Evolutionary conservation across 2,797 vertebrate species (phyloP), one percentile per base, ranked within the genome.

Genomic region (Hozukius guyotensis): DNA sequence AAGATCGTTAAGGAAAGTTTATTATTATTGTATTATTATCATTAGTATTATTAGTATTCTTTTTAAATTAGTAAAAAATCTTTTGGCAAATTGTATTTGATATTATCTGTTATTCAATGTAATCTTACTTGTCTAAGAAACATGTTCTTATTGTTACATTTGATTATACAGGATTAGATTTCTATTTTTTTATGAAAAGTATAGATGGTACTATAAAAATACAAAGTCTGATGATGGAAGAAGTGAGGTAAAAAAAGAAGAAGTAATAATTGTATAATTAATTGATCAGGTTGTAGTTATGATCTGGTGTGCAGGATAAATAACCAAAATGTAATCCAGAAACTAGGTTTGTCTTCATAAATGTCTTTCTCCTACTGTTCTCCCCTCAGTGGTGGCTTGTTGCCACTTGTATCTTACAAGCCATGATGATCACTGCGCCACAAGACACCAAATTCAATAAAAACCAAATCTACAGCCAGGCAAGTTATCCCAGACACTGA

Each of bases 1-100:
- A 42, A 69, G 49, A 29, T n/a, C 5, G 16, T 3, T 12, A 68
- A 18, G 2, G 0, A n/a, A 38, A 8, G 31, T 0, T 2, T 16
- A 27, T 62, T 42, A 42, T 42, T 0, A 42, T 42, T 42, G 6
- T 42, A 42, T 14, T 42, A 42, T 42, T 3, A 53, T 66, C 14
- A 52, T 52, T 52, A 53, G 49, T 49, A 49, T 46, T 18, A 49
- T n/a, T 52, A 52, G 20, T 53, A 53, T n/a, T 52, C 20, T 53
- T 53, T n/a, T 9, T 53, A 4, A 18, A n/a, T 20, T 52, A 52
- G 5, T 22, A 29, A 63, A 31, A 12, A 64, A 57, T 11, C 0
- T 61, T n/a, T 38, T 56, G 2, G 4, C 24, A 62, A 62, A 12
- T 18, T 29, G 10, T n/a, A 34, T 34, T 22, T 62, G 5, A 12